A percentile compares a stretch with the other conserved stretches of the same genome.
Evolutionary conservation across 92 coral and sea anemone genomes (phyloP).

Genomic region (Hydrozoanthus gracilis): DNA sequence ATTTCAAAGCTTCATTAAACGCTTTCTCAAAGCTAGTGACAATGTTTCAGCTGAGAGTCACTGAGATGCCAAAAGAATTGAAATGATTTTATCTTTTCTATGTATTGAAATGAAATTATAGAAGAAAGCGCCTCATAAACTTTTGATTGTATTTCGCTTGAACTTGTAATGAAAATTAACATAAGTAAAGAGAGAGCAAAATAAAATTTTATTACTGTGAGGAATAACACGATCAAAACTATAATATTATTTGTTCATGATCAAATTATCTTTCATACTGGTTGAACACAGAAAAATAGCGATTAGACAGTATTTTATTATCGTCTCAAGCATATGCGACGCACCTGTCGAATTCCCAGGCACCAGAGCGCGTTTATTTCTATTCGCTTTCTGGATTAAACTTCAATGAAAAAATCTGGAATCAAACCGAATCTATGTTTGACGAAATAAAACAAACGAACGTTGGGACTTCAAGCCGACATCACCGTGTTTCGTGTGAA

Average conservation of each 20-base stretch:
- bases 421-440: conserved; percentile 17
- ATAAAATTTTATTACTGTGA: conserved; percentile 55
- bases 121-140: not conserved
- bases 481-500: conserved; percentile 44
- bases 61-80: not conserved
- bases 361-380: conserved; percentile 35
- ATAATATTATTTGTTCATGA: conserved; percentile 76
- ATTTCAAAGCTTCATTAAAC: not conserved
- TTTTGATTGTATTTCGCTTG: conserved; percentile 31
- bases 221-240: conserved; percentile 57
- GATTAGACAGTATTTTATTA: conserved; percentile 68
- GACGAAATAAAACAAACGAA: conserved; percentile 16
- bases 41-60: not conserved
- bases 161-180: conserved; percentile 51
- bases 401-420: conserved; percentile 38
- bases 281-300: conserved; percentile 89
- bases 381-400: conserved; percentile 45
- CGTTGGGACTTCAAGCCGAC: conserved; percentile 20
- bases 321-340: conserved; percentile 73
- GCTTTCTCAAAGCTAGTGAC: too few species aligned
- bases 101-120: not conserved
- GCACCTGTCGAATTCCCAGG: conserved; percentile 92
- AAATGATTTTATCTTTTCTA: not conserved
- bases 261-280: conserved; percentile 80
- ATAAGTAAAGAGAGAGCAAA: conserved; percentile 48